Evolutionary conservation across 1,140 invertebrate species (phyloP).

Genomic region (Holotrichia oblita): DNA sequence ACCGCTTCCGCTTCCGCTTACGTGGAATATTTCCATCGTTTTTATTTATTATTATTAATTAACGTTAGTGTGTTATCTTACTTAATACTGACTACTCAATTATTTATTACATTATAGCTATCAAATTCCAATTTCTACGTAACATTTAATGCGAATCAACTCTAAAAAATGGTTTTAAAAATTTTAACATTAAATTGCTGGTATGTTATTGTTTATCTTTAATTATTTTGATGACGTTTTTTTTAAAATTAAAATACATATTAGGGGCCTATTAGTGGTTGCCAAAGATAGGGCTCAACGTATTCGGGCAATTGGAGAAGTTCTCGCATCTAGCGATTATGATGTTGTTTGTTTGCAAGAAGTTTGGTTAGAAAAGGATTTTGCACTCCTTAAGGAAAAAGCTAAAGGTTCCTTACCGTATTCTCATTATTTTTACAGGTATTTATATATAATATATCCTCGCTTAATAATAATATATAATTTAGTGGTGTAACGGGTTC

Average conservation of each 20-base stretch:
- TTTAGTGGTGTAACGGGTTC: conserved; percentile 90
- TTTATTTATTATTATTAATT: no score
- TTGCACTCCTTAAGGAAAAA: conserved; percentile 72
- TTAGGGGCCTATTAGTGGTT: conserved; percentile 65
- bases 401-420: conserved; percentile 74
- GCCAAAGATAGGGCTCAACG: conserved; percentile 79
- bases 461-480: conserved; percentile 18
- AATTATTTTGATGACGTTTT: not conserved
- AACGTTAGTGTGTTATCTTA: no score
- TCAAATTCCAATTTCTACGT: no score
- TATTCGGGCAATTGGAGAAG: conserved; percentile 82
- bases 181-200: conserved; percentile 37
- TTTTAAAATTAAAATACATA: not conserved
- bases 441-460: conserved; percentile 5
- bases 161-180: conserved; percentile 14
- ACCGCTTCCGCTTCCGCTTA: no score
- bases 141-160: no score
- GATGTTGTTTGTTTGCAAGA: conserved; percentile 94
- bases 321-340: conserved; percentile 74
- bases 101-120: no score
- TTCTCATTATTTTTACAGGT: conserved; percentile 95
- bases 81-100: no score
- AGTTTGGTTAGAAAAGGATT: conserved; percentile 87
- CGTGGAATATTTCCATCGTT: no score
- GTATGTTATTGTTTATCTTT: not conserved